Base-by-base conservation (phyloP, 1,140 invertebrate species). In the Lasaia peninsularis region DNA sequence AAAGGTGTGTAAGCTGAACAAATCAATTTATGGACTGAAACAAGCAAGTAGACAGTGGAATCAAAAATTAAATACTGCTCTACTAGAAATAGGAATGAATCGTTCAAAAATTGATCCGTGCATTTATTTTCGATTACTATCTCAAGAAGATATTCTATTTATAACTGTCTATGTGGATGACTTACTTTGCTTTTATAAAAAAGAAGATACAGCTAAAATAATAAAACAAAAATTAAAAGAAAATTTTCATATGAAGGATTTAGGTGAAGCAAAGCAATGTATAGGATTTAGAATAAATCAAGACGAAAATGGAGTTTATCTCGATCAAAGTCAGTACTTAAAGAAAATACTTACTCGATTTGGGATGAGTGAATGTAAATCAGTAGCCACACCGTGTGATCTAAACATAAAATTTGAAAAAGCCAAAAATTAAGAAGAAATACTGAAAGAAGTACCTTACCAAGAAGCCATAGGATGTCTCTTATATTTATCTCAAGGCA, bases 1-100 rank as follows among this genome's bases (percentile, higher is more conserved):
- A 40, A 5, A 78, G 59, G 77, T 89, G 14, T 87, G 73, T 58
- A 50, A 52, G 49, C 58, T 89, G 34, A 75, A 83, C 6, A 87
- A 80, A 71, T 71, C 74, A 11, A 20, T 89, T 0, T 88, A 89
- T 75, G 86, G 88, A 0, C 62, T 88, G 12, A 88, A 86, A 65
- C 80, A 87, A 61, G 69, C 75, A 0, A 69, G 67, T 24, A 40
- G 70, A n/a, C 63, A 72, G 24, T 71, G 66, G 63, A 69, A 69
- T 18, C 63, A 63, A 16, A 72, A 72, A 32, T 8, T 72, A 8
- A 12, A 52, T 49, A 28, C 2, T 33, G 49, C 49, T 58, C 16
- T 72, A 1, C 54, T 54, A 55, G 16, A 50, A 53, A 65, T 69
- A 0, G 62, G 62, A 11, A 2, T 69, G 8, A 8, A 6, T 9